A percentile compares a stretch with the other conserved stretches of the same genome.
Evolutionary conservation across 2,113 vertebrate species (phyloP).

Genomic region (Pogonocichla stellata): DNA sequence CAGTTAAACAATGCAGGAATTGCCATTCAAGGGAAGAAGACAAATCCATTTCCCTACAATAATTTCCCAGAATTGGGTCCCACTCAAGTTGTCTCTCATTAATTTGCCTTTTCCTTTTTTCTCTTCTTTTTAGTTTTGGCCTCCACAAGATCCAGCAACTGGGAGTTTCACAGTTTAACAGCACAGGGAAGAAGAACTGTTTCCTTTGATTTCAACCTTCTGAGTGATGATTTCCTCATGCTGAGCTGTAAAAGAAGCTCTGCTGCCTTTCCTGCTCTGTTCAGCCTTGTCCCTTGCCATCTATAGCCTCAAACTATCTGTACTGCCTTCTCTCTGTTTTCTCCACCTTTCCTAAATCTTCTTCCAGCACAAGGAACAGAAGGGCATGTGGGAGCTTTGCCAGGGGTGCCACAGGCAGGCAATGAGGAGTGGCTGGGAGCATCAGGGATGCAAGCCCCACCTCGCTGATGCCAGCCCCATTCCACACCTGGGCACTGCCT

Average conservation of each 20-base stretch:
- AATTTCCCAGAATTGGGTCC: neutral
- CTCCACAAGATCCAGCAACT: neutral
- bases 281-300: neutral
- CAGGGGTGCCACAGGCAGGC: neutral
- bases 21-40: neutral
- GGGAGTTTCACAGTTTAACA: neutral
- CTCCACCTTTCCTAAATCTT: neutral
- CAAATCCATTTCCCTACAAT: neutral
- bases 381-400: neutral
- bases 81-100: accelerated
- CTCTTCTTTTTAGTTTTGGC: neutral
- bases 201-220: neutral
- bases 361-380: neutral
- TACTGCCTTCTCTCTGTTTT: neutral
- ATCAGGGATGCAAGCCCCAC: neutral
- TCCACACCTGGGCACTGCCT: neutral
- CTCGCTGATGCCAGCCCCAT: neutral
- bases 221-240: neutral
- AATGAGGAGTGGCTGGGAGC: no score
- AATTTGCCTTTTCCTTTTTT: neutral
- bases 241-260: neutral
- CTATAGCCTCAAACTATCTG: neutral
- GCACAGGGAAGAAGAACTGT: neutral
- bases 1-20: neutral
- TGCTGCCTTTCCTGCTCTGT: neutral